A percentile compares a stretch with the other conserved stretches of the same genome.
Evolutionary conservation across 2,113 vertebrate genomes (phyloP).

Genomic region (Myotis brandtii): DNA sequence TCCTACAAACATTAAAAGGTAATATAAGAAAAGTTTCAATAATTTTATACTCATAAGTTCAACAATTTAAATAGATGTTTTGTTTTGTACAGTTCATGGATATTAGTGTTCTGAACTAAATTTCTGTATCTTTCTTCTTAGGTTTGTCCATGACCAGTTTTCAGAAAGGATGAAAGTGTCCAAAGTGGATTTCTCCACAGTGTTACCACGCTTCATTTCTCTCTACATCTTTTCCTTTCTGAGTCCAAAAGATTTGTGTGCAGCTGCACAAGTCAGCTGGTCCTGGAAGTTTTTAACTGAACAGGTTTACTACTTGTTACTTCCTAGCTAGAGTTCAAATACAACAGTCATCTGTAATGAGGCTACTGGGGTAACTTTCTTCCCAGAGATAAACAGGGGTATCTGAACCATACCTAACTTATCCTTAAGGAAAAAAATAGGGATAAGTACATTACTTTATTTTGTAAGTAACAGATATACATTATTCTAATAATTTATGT

Average conservation of each 20-base stretch:
- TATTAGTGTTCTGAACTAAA: slow-evolving; percentile 10
- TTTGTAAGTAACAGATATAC: neutral
- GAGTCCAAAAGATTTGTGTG: slow-evolving; percentile 89
- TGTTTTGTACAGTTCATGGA: neutral
- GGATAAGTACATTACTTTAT: neutral
- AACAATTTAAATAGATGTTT: neutral
- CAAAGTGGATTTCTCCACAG: slow-evolving; percentile 88
- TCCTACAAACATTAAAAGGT: neutral
- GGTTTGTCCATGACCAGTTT: slow-evolving; percentile 87
- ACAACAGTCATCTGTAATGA: neutral
- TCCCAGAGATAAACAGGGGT: neutral
- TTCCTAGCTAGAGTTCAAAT: neutral
- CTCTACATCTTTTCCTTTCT: slow-evolving; percentile 92
- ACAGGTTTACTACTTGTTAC: slow-evolving; percentile 85
- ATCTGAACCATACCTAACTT: neutral
- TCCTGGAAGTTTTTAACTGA: slow-evolving; percentile 93
- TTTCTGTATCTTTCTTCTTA: slow-evolving; percentile 73
- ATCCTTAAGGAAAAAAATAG: neutral
- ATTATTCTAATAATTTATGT: neutral
- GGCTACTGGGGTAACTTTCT: neutral
- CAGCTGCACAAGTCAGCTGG: slow-evolving; percentile 91
- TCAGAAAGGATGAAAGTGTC: slow-evolving; percentile 84
- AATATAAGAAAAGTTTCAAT: neutral
- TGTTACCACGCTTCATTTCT: slow-evolving; percentile 90
- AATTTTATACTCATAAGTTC: neutral